Conservation (phyloP, 2,113 vertebrate genomes). For the Lagopus muta region DNA sequence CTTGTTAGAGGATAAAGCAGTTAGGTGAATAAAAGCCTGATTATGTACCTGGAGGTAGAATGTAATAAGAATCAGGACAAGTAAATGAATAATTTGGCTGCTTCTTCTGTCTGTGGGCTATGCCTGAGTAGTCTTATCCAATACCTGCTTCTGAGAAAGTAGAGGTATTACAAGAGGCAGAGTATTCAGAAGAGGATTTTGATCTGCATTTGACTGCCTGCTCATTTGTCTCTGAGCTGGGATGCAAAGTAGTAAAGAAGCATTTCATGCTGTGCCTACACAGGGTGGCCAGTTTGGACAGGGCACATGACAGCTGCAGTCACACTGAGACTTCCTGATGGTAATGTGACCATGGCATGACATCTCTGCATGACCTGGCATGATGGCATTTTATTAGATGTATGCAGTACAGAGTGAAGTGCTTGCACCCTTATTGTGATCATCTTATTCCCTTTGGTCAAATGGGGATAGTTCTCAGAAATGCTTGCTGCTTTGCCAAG, state of each 20-base stretch:
- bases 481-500: background rate
- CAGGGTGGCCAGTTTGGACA: background rate
- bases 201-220: background rate
- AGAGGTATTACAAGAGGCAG: background rate
- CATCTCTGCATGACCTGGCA: background rate
- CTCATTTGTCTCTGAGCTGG: background rate
- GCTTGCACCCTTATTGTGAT: background rate
- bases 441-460: background rate
- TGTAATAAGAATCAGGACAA: constrained; percentile 54
- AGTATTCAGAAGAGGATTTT: background rate
- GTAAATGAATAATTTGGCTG: constrained; percentile 68
- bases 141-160: constrained; percentile 25
- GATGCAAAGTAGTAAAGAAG: background rate
- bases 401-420: background rate
- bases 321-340: background rate
- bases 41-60: constrained; percentile 66
- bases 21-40: constrained; percentile 78
- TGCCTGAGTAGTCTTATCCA: constrained; percentile 15
- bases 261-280: background rate
- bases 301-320: background rate
- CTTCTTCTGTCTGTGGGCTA: constrained; percentile 18
- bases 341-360: constrained; percentile 3
- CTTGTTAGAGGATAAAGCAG: constrained; percentile 75
- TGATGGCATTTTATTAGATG: background rate
- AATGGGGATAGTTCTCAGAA: background rate